phyloP scores from a whole-genome alignment of 2,113 vertebrate genomes.

The Bucco capensis region DNA sequence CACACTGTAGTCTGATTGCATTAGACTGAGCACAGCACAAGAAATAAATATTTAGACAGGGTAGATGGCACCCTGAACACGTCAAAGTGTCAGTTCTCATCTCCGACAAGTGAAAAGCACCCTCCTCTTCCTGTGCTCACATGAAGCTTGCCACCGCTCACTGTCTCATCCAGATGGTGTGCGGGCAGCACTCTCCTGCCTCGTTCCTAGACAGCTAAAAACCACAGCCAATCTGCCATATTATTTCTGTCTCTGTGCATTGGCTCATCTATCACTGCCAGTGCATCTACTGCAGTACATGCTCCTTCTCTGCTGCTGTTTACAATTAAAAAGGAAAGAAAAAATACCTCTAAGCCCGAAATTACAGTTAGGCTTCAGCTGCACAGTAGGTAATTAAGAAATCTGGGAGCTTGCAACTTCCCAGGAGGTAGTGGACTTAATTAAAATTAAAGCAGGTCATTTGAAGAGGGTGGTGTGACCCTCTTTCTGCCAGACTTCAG shows the following conservation, averaged over 20 bases:
- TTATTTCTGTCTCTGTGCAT: conserved; percentile 29
- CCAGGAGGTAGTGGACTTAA: conserved; percentile 58
- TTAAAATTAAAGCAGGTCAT: conserved; percentile 59
- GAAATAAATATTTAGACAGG: conserved; percentile 82
- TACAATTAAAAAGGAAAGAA: neutral
- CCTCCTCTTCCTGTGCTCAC: conserved; percentile 20
- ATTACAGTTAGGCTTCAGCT: conserved; percentile 6
- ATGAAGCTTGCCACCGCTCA: conserved; percentile 49
- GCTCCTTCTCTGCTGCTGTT: conserved; percentile 37
- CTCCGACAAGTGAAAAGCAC: conserved; percentile 56
- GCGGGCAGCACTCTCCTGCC: conserved; percentile 6
- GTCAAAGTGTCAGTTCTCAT: conserved; percentile 75
- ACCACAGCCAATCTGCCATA: conserved; percentile 55
- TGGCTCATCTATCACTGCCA: conserved; percentile 69
- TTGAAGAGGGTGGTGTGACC: conserved; percentile 17
- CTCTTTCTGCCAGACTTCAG: conserved; percentile 15
- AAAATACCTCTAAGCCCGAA: neutral
- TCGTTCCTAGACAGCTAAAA: conserved; percentile 43
- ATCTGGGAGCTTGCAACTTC: conserved; percentile 50
- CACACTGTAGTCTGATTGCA: conserved; percentile 73
- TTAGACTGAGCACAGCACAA: conserved; percentile 68
- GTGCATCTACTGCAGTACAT: conserved; percentile 29
- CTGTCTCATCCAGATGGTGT: conserved; percentile 69
- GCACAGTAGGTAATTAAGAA: conserved; percentile 49
- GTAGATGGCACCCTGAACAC: conserved; percentile 70